phyloP scores from a whole-genome alignment of 2,113 vertebrate genomes.

The Nansenia antarctica region DNA sequence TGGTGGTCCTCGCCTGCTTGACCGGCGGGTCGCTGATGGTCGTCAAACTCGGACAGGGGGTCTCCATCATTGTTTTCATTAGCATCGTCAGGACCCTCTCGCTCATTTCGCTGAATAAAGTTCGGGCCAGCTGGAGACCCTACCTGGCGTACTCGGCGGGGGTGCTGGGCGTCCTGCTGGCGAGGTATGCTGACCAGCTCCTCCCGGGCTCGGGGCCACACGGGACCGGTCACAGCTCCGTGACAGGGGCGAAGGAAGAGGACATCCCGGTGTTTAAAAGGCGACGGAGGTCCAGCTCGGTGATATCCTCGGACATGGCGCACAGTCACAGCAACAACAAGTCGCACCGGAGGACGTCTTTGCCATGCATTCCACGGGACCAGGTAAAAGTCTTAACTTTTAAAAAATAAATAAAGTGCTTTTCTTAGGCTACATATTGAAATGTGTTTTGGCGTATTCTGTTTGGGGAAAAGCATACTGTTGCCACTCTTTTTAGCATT shows the following conservation, averaged over 20 bases:
- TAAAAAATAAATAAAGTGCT: no score
- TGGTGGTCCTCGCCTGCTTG: constrained; percentile 87
- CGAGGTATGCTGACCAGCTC: constrained; percentile 84
- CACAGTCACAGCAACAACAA: constrained; percentile 83
- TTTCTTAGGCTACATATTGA: no score
- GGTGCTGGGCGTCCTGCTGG: constrained; percentile 84
- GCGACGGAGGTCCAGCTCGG: constrained; percentile 91
- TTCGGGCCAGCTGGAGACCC: constrained; percentile 87
- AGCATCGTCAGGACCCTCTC: constrained; percentile 82
- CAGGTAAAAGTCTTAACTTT: constrained; percentile 81
- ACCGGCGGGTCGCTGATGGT: constrained; percentile 88
- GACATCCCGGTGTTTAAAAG: constrained; percentile 83
- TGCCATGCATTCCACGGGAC: constrained; percentile 94
- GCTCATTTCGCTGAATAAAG: constrained; percentile 78
- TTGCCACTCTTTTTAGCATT: neutral
- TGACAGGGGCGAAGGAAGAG: constrained; percentile 79
- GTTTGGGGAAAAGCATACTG: neutral
- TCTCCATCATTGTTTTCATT: constrained; percentile 85
- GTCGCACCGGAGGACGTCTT: constrained; percentile 90
- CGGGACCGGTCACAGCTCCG: constrained; percentile 78
- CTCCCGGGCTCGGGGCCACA: constrained; percentile 78
- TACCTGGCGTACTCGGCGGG: constrained; percentile 90
- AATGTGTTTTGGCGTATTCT: constrained; percentile 5
- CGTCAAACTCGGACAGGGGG: constrained; percentile 81
- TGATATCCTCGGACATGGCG: constrained; percentile 90